A percentile compares a stretch with the other conserved stretches of the same genome.
phyloP scores from a whole-genome alignment of 2,797 vertebrate species.

The Amazona finschi region DNA sequence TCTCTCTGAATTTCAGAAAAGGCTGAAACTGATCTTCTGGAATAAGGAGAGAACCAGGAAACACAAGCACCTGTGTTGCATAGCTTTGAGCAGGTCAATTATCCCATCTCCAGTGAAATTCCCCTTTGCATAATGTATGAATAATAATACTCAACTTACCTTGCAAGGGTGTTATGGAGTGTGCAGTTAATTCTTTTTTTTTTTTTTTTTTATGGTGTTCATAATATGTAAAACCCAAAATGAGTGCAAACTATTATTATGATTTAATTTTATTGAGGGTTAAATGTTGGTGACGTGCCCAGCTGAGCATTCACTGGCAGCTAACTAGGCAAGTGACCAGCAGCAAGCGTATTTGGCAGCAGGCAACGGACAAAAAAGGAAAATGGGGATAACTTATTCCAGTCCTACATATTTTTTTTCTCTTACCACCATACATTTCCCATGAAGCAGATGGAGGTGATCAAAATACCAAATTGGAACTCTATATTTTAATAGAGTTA shows the following conservation, averaged over 20 bases:
- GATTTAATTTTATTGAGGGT: slow-evolving; percentile 20
- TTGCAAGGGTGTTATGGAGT: background rate
- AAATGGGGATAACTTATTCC: background rate
- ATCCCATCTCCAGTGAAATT: slow-evolving; percentile 22
- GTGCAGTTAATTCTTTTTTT: background rate
- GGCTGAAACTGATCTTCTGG: background rate
- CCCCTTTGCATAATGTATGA: background rate
- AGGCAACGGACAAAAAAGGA: background rate
- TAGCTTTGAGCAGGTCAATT: slow-evolving; percentile 48
- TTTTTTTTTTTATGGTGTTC: background rate
- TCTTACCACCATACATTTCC: background rate
- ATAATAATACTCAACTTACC: background rate
- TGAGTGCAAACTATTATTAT: background rate
- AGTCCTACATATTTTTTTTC: background rate
- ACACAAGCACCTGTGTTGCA: slow-evolving; percentile 17
- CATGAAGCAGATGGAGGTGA: background rate
- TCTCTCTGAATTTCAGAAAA: background rate
- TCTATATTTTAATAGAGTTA: background rate
- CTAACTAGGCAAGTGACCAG: background rate
- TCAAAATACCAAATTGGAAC: background rate
- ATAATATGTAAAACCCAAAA: background rate
- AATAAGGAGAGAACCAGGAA: background rate
- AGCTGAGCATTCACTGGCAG: background rate
- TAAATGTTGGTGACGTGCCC: background rate
- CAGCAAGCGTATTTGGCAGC: background rate